Evolutionary conservation across 2,797 vertebrate species (phyloP), one percentile per base, ranked within the genome.

Genomic region (Lepus townsendii): DNA sequence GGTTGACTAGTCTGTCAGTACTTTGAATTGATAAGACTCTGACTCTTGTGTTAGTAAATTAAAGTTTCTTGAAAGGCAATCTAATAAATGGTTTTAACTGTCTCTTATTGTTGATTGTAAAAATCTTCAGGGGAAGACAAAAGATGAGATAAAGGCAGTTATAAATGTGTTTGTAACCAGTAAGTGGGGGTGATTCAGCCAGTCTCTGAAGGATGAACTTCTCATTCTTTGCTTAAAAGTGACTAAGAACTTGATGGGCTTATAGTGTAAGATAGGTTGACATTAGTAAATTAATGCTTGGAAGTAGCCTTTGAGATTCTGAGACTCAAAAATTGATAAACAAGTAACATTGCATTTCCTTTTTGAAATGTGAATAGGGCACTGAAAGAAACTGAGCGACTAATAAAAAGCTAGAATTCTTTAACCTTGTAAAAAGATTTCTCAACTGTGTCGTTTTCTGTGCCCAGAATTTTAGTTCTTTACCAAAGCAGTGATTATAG

Each of bases 1-100:
- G 88, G 66, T 96, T 57, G 90, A 94, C 57, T 95, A 95, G 76
- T 95, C 32, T 89, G 42, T 87, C 89, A 91, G n/a, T 91, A 50
- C 63, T 91, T 96, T 68, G 93, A 95, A 63, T 95, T 92, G 88
- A 87, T 66, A 50, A 90, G 78, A 93, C 97, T 95, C 84, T 93
- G 75, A 86, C 13, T 95, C 2, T 83, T 93, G 85, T 86, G 76
- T 90, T 94, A 96, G 92, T 94, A 92, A 77, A 96, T 93, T 94
- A 92, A 96, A 97, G 38, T 24, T 91, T 89, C 65, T 94, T 93
- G 16, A 94, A 89, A 96, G 94, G 50, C 88, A 83, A 57, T 95
- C 20, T 83, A 85, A 92, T 96, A 83, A 88, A 86, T 94, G 52
- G 10, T 83, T 57, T 92, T 93, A 82, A 77, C 24, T 54, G 66